phyloP scores from a whole-genome alignment of 2,888 invertebrate species.

The Limnephilus lunatus region DNA sequence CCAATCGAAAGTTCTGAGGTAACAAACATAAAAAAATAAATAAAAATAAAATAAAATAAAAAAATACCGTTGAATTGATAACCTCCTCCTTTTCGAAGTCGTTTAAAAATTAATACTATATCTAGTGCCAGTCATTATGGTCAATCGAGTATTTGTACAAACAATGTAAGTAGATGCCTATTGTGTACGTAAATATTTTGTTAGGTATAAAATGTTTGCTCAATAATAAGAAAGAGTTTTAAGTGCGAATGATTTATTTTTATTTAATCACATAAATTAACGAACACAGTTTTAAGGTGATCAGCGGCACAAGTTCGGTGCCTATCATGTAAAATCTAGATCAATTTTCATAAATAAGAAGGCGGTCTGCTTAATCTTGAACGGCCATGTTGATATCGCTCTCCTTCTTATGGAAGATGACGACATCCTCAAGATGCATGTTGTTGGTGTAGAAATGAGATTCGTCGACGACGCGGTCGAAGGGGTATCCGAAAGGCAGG shows the following conservation, averaged over 20 bases:
- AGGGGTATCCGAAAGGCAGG: conserved; percentile 77
- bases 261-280: conserved; percentile 22
- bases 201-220: too few relatives aligned
- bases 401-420: conserved; percentile 76
- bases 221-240: background rate
- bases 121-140: too few relatives aligned
- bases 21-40: too few relatives aligned
- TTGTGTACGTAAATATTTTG: too few relatives aligned
- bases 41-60: too few relatives aligned
- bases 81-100: too few relatives aligned
- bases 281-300: background rate
- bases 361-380: conserved; percentile 29
- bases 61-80: too few relatives aligned
- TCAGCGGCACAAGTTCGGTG: background rate
- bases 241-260: conserved; percentile 6
- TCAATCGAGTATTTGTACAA: too few relatives aligned
- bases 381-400: conserved; percentile 55
- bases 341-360: conserved; percentile 28
- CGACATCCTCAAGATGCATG: conserved; percentile 75
- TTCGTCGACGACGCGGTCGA: conserved; percentile 75
- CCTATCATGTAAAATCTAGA: background rate
- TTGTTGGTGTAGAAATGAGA: conserved; percentile 72
- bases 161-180: too few relatives aligned
- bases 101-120: too few relatives aligned
- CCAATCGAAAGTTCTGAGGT: too few relatives aligned